Evolutionary conservation across 2,113 vertebrate genomes (phyloP), one percentile per base, ranked within the genome.

Genomic region (Tamias sibiricus): DNA sequence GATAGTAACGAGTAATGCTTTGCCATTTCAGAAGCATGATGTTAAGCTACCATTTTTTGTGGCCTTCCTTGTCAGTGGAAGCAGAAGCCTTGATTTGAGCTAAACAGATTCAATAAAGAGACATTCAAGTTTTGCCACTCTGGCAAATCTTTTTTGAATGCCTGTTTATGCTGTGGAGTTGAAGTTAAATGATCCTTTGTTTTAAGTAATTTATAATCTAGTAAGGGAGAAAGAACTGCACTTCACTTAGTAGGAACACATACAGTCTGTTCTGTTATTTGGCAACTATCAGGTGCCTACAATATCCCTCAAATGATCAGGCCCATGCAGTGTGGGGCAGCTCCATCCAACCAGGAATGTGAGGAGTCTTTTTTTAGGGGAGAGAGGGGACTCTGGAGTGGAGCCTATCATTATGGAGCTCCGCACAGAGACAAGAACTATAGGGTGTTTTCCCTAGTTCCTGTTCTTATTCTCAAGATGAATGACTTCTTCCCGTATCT

Each of bases 61-160:
- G 62, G 14, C 74, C 19, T 80, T 47, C 30, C 17, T 3, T 42
- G 40, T 72, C 14, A 7, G 7, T 87, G 42, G 74, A 35, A 54
- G 1, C 16, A 87, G 42, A 54, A 81, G 19, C 77, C 87, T n/a
- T 75, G 49, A 57, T 84, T 77, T 59, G 54, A 94, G 37, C 37
- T 62, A 89, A n/a, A 80, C 47, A 83, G 47, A 47, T 59, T 44
- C n/a, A 76, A 49, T 64, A 84, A 71, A 59, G 40, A 87, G 28
- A 24, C 69, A 90, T n/a, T 81, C 52, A 69, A 47, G 12, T 66
- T 90, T 69, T 87, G n/a, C 9, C 76, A 11, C 64, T 71, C 17
- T 91, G 92, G 32, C 66, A 91, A 24, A 80, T 93, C 57, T 57
- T 47, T 91, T 77, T n/a, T 93, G 68, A 81, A 20, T 9, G 52